Evolutionary conservation across 2,797 vertebrate genomes (phyloP), one percentile per base, ranked within the genome.

Genomic region (Platalea minor): DNA sequence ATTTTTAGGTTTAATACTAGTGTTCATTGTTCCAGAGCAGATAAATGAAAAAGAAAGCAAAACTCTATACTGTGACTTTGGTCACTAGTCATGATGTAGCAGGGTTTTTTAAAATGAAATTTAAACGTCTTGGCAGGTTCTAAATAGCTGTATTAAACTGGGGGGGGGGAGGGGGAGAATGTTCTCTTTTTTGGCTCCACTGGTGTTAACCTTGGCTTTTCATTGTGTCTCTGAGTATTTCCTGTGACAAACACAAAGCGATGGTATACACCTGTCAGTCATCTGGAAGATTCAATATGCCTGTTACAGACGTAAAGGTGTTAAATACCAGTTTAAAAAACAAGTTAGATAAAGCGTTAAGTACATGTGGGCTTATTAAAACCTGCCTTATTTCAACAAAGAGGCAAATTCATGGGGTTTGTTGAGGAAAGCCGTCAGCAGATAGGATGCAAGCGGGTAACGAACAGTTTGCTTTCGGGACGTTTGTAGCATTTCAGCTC

Each of bases 381-480:
- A 33, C 23, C 17, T 56, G 13, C 51, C 26, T 51, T 87, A 13
- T 15, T 89, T 86, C 50, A 48, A 17, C 2, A 2, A 53, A 72
- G 33, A n/a, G 39, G n/a, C 9, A 59, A 72, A 81, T 72, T 64
- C 3, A 2, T 84, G 69, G 23, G 24, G 39, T 63, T 70, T 74
- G 24, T 70, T 60, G 39, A 72, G 57, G 64, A 78, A 35, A 83
- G 29, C 20, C 4, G 0, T 83, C 37, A 63, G 35, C 41, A 73
- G 74, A 5, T 28, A 41, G 31, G 31, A 29, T 53, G 43, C 23
- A 56, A 23, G 54, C 9, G 12, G 20, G 15, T 94, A 48, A 54
- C 1, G 1, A 53, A 46, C 0, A 0, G 16, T 86, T 88, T 67
- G 10, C 4, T 17, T 77, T 1, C 0, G 45, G 43, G 39, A 23